Conservation (phyloP, 2,888 invertebrate species). For the Deroplatys truncata region DNA sequence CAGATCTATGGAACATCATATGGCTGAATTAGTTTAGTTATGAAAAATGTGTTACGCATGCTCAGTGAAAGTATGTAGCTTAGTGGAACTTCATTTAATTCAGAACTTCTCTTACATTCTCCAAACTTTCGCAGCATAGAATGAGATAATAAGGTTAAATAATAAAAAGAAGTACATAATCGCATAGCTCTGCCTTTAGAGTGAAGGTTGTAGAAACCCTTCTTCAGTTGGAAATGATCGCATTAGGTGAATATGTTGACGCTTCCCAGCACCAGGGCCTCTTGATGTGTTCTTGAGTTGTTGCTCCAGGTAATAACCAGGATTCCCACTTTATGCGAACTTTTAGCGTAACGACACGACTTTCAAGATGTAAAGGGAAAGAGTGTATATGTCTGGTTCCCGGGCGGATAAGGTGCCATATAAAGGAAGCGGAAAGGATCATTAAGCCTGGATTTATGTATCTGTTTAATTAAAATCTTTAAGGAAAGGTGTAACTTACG, state of each 20-base stretch:
- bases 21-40: too few relatives aligned
- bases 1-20: too few relatives aligned
- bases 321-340: not conserved
- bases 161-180: not conserved
- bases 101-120: not conserved
- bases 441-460: not conserved
- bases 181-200: not conserved
- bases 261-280: not conserved
- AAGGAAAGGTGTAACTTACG: not conserved
- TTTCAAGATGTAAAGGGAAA: not conserved
- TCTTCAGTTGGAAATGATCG: not conserved
- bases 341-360: not conserved
- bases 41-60: too few relatives aligned
- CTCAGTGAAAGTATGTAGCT: too few relatives aligned
- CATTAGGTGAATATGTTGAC: not conserved
- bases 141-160: not conserved
- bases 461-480: not conserved
- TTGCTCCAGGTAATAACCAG: not conserved
- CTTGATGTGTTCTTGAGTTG: not conserved
- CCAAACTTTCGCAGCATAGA: not conserved
- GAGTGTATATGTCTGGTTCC: not conserved
- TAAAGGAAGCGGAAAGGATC: not conserved
- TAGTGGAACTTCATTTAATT: too few relatives aligned
- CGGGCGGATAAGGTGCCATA: not conserved
- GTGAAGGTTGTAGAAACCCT: not conserved